Evolutionary conservation across 2,888 invertebrate species (phyloP).

Genomic region (Lymantria monacha): DNA sequence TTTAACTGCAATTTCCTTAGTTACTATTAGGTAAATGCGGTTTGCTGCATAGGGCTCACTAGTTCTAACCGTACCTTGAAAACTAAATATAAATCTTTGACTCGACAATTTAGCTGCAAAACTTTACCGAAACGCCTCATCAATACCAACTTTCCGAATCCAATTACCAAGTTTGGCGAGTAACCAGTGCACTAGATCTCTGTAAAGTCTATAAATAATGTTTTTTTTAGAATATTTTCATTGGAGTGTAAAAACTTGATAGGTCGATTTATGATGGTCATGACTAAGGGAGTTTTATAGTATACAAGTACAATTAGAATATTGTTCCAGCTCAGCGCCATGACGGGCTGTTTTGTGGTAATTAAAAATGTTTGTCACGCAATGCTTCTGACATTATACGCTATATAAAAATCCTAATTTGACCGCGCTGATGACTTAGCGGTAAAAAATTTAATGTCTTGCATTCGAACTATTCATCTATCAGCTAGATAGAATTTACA

Average conservation of each 20-base stretch:
- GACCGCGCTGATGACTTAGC: too few species aligned
- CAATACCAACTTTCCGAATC: slow-evolving; percentile 37
- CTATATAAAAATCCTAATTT: neutral
- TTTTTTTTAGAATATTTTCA: slow-evolving; percentile 3
- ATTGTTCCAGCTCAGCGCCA: slow-evolving; percentile 19
- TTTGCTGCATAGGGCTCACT: neutral
- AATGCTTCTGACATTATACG: neutral
- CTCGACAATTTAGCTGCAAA: slow-evolving; percentile 12
- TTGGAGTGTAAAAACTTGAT: neutral
- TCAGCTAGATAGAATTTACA: too few species aligned
- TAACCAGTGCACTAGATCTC: slow-evolving; percentile 14
- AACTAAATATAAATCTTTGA: slow-evolving; percentile 19
- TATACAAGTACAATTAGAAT: slow-evolving; percentile 22
- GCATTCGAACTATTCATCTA: too few species aligned
- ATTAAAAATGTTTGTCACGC: neutral
- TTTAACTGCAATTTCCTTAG: too few species aligned
- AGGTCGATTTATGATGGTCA: slow-evolving; percentile 15
- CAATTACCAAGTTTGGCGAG: slow-evolving; percentile 35
- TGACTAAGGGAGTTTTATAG: slow-evolving; percentile 17
- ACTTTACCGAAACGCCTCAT: slow-evolving; percentile 30
- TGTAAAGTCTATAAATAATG: slow-evolving; percentile 2
- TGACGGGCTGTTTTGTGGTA: slow-evolving; percentile 11
- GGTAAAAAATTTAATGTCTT: too few species aligned
- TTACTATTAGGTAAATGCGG: too few species aligned
- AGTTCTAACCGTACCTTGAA: neutral